Evolutionary conservation across 2,797 vertebrate genomes (phyloP).

Genomic region (Crax fasciolata): DNA sequence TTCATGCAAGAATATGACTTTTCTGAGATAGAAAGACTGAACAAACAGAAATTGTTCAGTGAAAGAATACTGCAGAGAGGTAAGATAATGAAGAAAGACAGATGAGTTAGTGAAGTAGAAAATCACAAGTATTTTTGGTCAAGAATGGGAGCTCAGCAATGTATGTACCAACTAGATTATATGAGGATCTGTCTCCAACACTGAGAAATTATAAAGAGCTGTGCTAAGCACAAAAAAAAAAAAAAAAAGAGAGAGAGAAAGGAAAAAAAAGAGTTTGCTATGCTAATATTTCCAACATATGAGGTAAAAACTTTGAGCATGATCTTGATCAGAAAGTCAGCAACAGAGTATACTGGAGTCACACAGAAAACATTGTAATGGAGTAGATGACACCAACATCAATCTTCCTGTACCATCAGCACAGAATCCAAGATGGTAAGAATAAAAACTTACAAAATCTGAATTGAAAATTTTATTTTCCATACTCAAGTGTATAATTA

Average conservation of each 20-base stretch:
- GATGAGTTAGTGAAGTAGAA: not conserved
- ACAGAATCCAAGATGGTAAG: not conserved
- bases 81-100: not conserved
- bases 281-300: not conserved
- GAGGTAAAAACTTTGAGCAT: not conserved
- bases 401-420: not conserved
- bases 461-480: not conserved
- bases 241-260: not conserved
- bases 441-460: not conserved
- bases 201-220: not conserved
- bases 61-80: not conserved
- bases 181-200: not conserved
- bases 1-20: not conserved
- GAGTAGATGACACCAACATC: not conserved
- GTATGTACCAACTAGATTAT: not conserved
- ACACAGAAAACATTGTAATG: not conserved
- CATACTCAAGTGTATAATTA: not conserved
- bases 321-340: not conserved
- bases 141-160: not conserved
- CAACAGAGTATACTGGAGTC: not conserved
- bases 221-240: not conserved
- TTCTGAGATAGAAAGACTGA: not conserved
- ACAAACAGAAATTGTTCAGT: not conserved
- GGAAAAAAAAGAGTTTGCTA: not conserved
- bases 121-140: not conserved